Evolutionary conservation across 2,797 vertebrate species (phyloP).

Genomic region (Takifugu ocellatus): DNA sequence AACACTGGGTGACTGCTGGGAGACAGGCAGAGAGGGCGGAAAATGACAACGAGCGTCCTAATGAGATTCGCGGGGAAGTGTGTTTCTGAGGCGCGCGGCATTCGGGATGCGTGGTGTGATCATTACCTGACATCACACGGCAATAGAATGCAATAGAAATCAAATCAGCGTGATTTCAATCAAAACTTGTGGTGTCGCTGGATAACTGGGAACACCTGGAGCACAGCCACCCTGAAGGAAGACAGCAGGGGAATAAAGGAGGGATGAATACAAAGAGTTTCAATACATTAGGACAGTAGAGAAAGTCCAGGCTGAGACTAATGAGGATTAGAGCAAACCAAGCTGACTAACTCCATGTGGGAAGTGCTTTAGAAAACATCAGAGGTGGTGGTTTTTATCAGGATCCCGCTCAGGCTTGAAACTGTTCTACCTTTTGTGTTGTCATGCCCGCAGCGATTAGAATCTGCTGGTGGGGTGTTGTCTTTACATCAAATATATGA

Average conservation of each 20-base stretch:
- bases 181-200: conserved; percentile 9
- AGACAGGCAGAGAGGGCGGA: not conserved
- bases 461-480: too few relatives aligned
- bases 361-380: conserved; percentile 17
- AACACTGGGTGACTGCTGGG: not conserved
- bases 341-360: conserved; percentile 29
- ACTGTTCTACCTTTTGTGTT: too few relatives aligned
- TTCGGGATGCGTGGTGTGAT: not conserved
- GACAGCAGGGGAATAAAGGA: conserved; percentile 50
- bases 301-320: conserved; percentile 42
- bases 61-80: conserved; percentile 5
- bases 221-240: conserved; percentile 27
- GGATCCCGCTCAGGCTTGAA: too few relatives aligned
- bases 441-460: too few relatives aligned
- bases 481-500: too few relatives aligned
- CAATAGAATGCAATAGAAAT: conserved; percentile 16
- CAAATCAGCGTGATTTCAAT: too few relatives aligned
- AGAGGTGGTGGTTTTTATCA: conserved; percentile 18
- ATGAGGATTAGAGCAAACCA: conserved; percentile 38
- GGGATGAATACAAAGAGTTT: conserved; percentile 9
- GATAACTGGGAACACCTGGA: conserved; percentile 24
- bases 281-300: conserved; percentile 35
- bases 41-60: not conserved
- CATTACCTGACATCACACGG: not conserved
- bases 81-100: not conserved